Evolutionary conservation across 2,797 vertebrate genomes (phyloP).

Genomic region (Garrulus glandarius): DNA sequence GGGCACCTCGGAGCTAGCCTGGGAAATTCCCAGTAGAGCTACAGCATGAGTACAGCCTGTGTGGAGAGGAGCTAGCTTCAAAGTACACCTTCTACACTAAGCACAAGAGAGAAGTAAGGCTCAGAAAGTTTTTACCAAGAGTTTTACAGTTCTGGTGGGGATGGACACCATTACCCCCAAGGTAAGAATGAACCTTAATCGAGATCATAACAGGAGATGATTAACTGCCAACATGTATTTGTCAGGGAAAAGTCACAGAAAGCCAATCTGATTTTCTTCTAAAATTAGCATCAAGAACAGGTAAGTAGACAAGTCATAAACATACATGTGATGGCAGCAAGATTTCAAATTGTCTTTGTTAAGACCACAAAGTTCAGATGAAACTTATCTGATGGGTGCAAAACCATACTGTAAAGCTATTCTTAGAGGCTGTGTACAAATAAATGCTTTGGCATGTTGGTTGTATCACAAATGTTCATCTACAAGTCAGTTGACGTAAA

Average conservation of each 20-base stretch:
- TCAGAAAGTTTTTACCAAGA: not conserved
- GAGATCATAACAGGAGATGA: not conserved
- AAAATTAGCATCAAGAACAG: not conserved
- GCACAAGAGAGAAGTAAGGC: not conserved
- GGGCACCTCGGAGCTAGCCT: fast-evolving
- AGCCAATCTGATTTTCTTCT: not conserved
- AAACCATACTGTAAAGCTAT: not conserved
- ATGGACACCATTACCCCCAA: not conserved
- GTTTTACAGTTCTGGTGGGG: not conserved
- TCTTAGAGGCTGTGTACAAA: not conserved
- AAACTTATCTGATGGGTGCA: fast-evolving
- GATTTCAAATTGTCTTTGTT: not conserved
- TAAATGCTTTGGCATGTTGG: not conserved
- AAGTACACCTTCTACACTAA: not conserved
- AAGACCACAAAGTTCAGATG: not conserved
- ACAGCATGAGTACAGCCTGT: fast-evolving
- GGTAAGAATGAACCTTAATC: not conserved
- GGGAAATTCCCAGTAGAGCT: not conserved
- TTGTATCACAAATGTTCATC: not conserved
- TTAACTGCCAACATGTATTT: not conserved
- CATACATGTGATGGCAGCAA: not conserved
- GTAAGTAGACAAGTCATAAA: not conserved
- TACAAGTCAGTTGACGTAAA: not conserved
- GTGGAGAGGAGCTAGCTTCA: not conserved
- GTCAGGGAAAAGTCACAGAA: not conserved